Conservation (phyloP, 1,140 invertebrate species). For the Reticulitermes speratus region DNA sequence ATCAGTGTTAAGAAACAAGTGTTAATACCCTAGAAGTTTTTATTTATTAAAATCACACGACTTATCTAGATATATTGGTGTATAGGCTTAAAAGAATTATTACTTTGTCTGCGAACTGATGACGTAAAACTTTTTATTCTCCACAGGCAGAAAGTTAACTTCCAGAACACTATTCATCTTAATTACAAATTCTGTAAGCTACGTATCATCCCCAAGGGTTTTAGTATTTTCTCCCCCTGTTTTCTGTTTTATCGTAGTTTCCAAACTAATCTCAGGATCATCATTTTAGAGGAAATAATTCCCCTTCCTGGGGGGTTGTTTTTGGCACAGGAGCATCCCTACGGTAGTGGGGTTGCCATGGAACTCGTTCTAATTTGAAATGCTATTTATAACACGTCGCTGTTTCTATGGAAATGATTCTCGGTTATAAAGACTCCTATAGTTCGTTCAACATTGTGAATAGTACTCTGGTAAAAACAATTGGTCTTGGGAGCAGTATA, state of each 20-base stretch:
- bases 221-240: neutral
- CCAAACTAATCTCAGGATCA: neutral
- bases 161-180: neutral
- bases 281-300: neutral
- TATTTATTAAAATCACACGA: too few relatives aligned
- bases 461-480: too few relatives aligned
- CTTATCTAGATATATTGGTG: too few relatives aligned
- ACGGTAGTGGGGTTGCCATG: neutral
- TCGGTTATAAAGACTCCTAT: too few relatives aligned
- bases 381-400: neutral
- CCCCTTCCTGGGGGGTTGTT: neutral
- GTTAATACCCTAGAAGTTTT: too few relatives aligned
- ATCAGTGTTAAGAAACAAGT: too few relatives aligned
- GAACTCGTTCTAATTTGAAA: neutral
- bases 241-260: neutral
- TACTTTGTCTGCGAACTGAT: too few relatives aligned
- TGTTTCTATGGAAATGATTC: too few relatives aligned
- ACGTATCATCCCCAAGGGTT: neutral
- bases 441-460: too few relatives aligned
- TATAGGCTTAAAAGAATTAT: neutral
- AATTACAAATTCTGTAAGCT: slow-evolving; percentile 11
- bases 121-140: neutral
- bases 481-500: too few relatives aligned
- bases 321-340: neutral
- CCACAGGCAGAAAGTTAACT: neutral